Base-by-base conservation (phyloP, 2,113 vertebrate genomes). In the Istiophorus platypterus region DNA sequence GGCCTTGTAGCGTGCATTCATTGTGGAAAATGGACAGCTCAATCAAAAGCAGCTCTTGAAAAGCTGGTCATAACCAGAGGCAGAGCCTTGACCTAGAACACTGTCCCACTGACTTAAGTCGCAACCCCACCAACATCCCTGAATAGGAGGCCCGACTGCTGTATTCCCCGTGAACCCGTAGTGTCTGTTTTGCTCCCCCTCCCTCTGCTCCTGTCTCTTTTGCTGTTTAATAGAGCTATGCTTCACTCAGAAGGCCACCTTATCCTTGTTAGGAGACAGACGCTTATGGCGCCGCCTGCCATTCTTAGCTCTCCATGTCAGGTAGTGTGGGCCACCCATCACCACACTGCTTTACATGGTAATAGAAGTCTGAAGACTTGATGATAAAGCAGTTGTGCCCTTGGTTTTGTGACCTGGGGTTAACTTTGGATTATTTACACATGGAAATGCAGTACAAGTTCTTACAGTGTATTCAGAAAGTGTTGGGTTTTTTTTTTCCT, bases 1-100 rank as follows among this genome's bases (percentile, higher is more conserved):
- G 93, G 90, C 93, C 93, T 93, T 92, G 94, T 91, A 80, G 76
- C 34, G 14, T 59, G 80, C 86, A 91, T 90, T 89, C 83, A 92
- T 89, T 86, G 85, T 90, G 81, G 82, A 84, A 91, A 94, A 91
- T 90, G 89, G 92, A 92, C 86, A 89, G 88, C 90, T 95, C 92
- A 94, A 93, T 96, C 94, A 94, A 93, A 95, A 87, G 88, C 83
- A 88, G 82, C 86, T 90, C 89, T 93, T 90, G 88, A 91, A 93
- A 85, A 88, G 87, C 87, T 72, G 84, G 73, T 82, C 88, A 86
- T 92, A 92, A 93, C 92, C 86, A 37, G 76, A 82, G 91, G 91
- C 87, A 81, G 59, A 88, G 92, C 92, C 94, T 94, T 95, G 94
- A 95, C 94, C 94, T 81, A 89, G 82, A 93, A 93, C 76, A 5